Base-by-base conservation (phyloP, 1,140 invertebrate species). In the Leptoteleia sp. region DNA sequence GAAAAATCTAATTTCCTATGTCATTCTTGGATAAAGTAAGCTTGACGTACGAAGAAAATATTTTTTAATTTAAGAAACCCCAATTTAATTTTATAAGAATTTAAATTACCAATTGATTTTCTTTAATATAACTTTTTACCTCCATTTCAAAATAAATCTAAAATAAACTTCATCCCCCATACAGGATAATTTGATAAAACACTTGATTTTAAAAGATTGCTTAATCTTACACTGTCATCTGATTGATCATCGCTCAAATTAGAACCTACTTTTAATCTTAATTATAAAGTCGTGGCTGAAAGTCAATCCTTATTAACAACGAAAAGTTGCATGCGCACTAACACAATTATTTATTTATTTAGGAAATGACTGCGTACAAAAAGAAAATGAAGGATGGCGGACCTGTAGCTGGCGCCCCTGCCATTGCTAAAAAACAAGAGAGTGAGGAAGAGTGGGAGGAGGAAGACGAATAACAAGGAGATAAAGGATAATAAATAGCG, bases 351-450 rank as follows among this genome's bases (percentile, higher is more conserved):
- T n/a, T 45, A 19, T 45, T 25, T 48, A 2, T 31, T 38, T 42
- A 86, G 85, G 83, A 87, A 83, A 87, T 94, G 93, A 94, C 93
- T 72, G 94, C 93, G 45, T 95, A 95, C 90, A 95, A 95, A 89
- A 94, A 94, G 89, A 94, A 93, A 87, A 87, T 91, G 82, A 91
- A 93, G 87, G 89, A 90, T 75, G 85, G 86, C 7, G 85, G 84
- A 80, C 85, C 89, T 64, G 87, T 87, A 75, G 81, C 90, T 87
- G 62, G 84, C 89, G 83, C 87, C 83, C 67, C 84, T 87, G 79
- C 90, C 76, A 88, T 89, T 68, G 89, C 89, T 52, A 92, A 92
- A 79, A 92, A 92, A 79, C 91, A 92, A 65, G 91, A 91, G 54
- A 88, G 87, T 72, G 87, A 88, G 77, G 90, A 90, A 43, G 90